Conservation (phyloP, 2,113 vertebrate species). For the Rhipidura dahli region DNA sequence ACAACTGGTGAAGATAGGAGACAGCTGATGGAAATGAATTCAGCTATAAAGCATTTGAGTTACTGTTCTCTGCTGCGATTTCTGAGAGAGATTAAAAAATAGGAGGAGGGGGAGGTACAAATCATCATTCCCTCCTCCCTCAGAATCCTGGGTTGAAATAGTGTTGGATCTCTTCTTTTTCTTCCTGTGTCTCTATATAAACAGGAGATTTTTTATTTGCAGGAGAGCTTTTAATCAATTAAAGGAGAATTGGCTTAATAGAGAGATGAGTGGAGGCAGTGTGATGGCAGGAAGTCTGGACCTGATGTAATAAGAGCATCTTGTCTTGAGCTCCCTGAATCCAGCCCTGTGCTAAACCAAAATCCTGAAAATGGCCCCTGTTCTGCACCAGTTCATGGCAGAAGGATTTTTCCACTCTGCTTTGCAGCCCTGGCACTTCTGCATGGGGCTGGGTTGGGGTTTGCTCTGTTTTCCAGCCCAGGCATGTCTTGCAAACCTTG, state of each 20-base stretch:
- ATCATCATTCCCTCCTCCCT: neutral
- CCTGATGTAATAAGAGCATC: neutral
- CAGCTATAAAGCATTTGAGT: neutral
- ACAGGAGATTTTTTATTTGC: neutral
- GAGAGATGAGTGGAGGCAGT: neutral
- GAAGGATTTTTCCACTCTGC: neutral
- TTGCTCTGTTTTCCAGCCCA: neutral
- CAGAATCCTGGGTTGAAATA: neutral
- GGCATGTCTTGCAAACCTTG: neutral
- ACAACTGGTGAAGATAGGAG: constrained; percentile 17
- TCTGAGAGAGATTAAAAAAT: neutral
- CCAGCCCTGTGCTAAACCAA: neutral
- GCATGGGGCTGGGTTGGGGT: neutral
- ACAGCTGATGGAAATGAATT: constrained; percentile 20
- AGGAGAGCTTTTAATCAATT: neutral
- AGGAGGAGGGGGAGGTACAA: neutral
- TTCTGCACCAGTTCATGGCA: neutral
- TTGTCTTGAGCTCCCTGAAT: neutral
- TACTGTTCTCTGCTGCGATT: neutral
- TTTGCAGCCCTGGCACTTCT: neutral
- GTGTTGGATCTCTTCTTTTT: neutral
- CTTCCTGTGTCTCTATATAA: neutral
- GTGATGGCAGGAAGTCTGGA: neutral
- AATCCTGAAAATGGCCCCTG: neutral
- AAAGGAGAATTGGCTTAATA: neutral